Percentiles rank a stretch among this genome's conserved stretches.
phyloP scores from a whole-genome alignment of 2,797 vertebrate species.

The Acipenser ruthenus region DNA sequence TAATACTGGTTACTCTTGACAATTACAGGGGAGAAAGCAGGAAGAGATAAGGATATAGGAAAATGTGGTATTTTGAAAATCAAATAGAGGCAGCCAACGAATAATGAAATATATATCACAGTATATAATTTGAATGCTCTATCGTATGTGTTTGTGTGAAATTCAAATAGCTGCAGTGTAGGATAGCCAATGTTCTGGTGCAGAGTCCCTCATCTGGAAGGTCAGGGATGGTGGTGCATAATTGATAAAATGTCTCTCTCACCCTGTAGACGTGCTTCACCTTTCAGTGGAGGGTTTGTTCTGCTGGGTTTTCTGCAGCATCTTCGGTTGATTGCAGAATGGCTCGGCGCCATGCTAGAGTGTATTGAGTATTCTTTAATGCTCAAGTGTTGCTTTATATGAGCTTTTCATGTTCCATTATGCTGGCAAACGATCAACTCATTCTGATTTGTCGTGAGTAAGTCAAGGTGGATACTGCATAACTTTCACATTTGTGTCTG shows the following conservation, averaged over 20 bases:
- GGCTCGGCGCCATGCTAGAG: no score
- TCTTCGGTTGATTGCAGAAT: neutral
- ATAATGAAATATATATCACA: constrained; percentile 35
- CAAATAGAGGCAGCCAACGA: constrained; percentile 34
- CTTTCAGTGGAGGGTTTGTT: no score
- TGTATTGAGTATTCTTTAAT: no score
- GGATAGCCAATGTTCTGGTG: constrained; percentile 8
- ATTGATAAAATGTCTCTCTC: constrained; percentile 47
- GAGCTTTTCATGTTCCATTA: no score
- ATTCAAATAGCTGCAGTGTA: constrained; percentile 52
- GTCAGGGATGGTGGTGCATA: constrained; percentile 49
- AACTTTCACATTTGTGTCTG: no score
- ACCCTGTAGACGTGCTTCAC: neutral
- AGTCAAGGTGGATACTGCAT: no score
- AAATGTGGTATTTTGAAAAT: constrained; percentile 44
- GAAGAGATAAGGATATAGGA: constrained; percentile 40
- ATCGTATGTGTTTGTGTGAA: constrained; percentile 33
- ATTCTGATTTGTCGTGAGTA: no score
- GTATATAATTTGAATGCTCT: constrained; percentile 32
- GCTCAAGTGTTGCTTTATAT: no score
- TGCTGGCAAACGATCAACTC: no score
- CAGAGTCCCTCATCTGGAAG: constrained; percentile 40
- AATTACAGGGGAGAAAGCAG: constrained; percentile 58
- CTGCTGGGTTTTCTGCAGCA: neutral
- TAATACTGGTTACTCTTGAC: constrained; percentile 58